A percentile compares a stretch with the other conserved stretches of the same genome.
Evolutionary conservation across 2,113 vertebrate genomes (phyloP).

Genomic region (Illadopsis cleaveri): DNA sequence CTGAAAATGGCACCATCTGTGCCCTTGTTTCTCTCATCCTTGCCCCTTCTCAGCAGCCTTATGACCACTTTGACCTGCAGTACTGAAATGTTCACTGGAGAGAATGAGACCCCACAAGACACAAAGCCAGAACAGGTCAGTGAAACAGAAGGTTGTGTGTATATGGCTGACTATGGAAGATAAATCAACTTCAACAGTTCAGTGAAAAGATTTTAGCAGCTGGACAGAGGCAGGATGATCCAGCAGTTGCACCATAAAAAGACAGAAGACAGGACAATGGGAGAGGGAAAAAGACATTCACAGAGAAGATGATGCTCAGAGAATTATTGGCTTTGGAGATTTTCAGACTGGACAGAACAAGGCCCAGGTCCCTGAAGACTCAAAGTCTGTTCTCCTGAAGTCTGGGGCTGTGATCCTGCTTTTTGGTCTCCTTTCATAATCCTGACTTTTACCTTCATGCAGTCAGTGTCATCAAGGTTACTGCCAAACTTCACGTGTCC

Average conservation of each 20-base stretch:
- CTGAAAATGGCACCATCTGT: neutral
- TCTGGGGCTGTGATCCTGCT: neutral
- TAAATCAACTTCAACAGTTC: neutral
- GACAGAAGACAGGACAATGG: neutral
- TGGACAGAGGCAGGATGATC: neutral
- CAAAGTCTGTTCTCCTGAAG: neutral
- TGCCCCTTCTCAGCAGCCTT: neutral
- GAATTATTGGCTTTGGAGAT: neutral
- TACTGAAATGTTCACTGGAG: neutral
- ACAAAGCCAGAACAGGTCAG: neutral
- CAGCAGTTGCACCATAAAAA: neutral
- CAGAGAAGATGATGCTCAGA: neutral
- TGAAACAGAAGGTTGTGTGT: neutral
- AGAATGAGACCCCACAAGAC: neutral
- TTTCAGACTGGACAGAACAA: neutral
- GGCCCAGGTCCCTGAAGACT: neutral
- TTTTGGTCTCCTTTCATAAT: neutral
- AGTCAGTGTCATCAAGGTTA: neutral
- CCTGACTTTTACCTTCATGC: neutral
- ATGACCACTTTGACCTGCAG: neutral
- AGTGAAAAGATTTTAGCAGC: neutral
- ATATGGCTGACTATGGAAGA: neutral
- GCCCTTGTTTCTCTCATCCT: neutral
- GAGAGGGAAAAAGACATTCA: neutral
- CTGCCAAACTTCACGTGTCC: neutral